A percentile compares a stretch with the other conserved stretches of the same genome.
Conservation (phyloP, 92 coral and sea anemone genomes). For the Bergia sp. region DNA sequence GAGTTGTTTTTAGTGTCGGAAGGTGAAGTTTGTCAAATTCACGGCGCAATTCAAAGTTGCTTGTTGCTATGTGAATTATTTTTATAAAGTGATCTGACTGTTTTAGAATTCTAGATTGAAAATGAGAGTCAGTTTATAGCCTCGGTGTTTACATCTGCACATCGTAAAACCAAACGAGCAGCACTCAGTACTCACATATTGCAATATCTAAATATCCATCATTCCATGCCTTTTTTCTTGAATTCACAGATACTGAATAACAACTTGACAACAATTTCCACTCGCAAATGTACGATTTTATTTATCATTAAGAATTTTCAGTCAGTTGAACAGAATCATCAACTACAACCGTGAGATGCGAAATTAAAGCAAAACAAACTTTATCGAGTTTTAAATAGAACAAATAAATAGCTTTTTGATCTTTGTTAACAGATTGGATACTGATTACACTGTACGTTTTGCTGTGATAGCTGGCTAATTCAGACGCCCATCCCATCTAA, state of each 20-base stretch:
- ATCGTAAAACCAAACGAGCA: too few species aligned
- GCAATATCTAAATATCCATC: not conserved
- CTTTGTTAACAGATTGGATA: constrained; percentile 16
- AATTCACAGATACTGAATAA: too few species aligned
- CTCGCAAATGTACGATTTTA: not conserved
- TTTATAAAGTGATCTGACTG: too few species aligned
- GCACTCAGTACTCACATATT: not conserved
- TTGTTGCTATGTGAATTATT: too few species aligned
- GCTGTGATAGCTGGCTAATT: not conserved
- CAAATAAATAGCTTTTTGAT: constrained; percentile 37
- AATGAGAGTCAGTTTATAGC: too few species aligned
- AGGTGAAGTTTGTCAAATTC: too few species aligned
- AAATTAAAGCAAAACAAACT: not conserved
- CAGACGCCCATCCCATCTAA: not conserved
- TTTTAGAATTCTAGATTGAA: too few species aligned
- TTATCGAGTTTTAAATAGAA: constrained; percentile 34
- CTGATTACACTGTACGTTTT: not conserved
- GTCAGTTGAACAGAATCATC: not conserved
- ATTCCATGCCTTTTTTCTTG: not conserved
- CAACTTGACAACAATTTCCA: not conserved
- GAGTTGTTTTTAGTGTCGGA: too few species aligned
- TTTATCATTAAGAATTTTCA: not conserved
- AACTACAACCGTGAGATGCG: not conserved
- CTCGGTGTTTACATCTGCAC: too few species aligned
- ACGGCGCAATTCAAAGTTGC: too few species aligned